Base-by-base conservation (phyloP, 2,113 vertebrate genomes). In the Bufo bufo region DNA sequence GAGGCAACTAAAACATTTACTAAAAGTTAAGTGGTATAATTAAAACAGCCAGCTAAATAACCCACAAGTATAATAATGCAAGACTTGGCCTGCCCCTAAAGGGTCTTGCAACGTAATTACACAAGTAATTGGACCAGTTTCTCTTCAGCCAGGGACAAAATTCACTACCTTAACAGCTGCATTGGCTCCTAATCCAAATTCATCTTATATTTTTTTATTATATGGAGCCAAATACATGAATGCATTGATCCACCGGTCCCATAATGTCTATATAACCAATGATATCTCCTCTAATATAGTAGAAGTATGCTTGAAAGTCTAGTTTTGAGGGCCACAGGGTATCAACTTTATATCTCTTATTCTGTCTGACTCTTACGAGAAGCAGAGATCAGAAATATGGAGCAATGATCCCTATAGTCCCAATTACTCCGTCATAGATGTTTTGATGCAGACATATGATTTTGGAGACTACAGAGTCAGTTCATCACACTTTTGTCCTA, bases 41-140 rank as follows among this genome's bases (percentile, higher is more conserved):
- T 80, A 80, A 80, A 59, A 50, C 50, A 80, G n/a, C 49, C 54
- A 54, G 77, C 77, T 78, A 78, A 78, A 78, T 10, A 78, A 50
- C 49, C 49, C 19, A 58, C 33, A 80, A 80, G 77, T 80, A 58
- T 33, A 33, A 58, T 33, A n/a, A 58, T 13, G 19, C 20, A 59
- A 78, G 19, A 80, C n/a, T 17, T 43, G 54, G 20, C 23, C 9
- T 58, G 54, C 52, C 54, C 49, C 77, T 54, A 47, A 54, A 78
- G 77, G 77, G 23, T 80, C 52, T 23, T 54, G 50, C 12, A 58
- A 80, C 12, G 59, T 80, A 75, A 75, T 75, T 20, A 75, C 50
- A 75, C 72, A 49, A 50, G 16, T 75, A 47, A 75, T 50, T 75
- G 17, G 45, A 49, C 47, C 19, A 19, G 45, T 50, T 50, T 45